A percentile compares a stretch with the other conserved stretches of the same genome.
Conservation (phyloP, 2,888 invertebrate genomes). For the Mellilla xanthometata region DNA sequence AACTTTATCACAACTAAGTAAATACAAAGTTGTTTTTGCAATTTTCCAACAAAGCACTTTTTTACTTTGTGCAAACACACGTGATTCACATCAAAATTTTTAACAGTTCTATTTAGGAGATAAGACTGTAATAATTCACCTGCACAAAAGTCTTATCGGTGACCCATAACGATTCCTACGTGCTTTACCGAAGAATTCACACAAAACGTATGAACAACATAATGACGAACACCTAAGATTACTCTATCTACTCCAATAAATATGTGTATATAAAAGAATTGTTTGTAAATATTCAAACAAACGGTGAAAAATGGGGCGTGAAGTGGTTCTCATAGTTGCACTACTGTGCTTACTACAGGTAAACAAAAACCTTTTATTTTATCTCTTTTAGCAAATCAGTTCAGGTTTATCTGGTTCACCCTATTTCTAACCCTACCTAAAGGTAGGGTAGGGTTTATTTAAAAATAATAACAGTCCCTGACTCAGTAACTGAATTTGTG, state of each 20-base stretch:
- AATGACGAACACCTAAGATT: slow-evolving; percentile 45
- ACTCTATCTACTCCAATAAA: slow-evolving; percentile 40
- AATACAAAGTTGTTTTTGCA: too few species aligned
- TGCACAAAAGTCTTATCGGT: slow-evolving; percentile 32
- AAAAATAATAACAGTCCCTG: too few species aligned
- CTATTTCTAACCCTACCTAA: too few species aligned
- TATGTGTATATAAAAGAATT: slow-evolving; percentile 25
- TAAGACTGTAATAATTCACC: slow-evolving; percentile 30
- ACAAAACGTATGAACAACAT: slow-evolving; percentile 29
- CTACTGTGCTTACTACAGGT: slow-evolving; percentile 56
- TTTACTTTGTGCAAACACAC: slow-evolving; percentile 8
- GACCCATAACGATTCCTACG: slow-evolving; percentile 40
- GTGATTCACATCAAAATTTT: slow-evolving; percentile 8
- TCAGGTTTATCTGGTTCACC: too few species aligned
- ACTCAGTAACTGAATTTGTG: too few species aligned
- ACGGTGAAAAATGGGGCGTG: slow-evolving; percentile 48
- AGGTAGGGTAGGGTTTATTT: too few species aligned
- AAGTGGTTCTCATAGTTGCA: slow-evolving; percentile 38
- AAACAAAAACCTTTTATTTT: slow-evolving; percentile 15
- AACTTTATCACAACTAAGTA: too few species aligned
- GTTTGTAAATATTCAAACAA: slow-evolving; percentile 13
- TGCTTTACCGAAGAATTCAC: slow-evolving; percentile 36
- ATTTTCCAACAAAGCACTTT: background rate
- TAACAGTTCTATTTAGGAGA: slow-evolving; percentile 3
- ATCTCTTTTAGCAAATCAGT: too few species aligned